Evolutionary conservation across 2,797 vertebrate species (phyloP), one percentile per base, ranked within the genome.

Genomic region (Cottoperca gobio): DNA sequence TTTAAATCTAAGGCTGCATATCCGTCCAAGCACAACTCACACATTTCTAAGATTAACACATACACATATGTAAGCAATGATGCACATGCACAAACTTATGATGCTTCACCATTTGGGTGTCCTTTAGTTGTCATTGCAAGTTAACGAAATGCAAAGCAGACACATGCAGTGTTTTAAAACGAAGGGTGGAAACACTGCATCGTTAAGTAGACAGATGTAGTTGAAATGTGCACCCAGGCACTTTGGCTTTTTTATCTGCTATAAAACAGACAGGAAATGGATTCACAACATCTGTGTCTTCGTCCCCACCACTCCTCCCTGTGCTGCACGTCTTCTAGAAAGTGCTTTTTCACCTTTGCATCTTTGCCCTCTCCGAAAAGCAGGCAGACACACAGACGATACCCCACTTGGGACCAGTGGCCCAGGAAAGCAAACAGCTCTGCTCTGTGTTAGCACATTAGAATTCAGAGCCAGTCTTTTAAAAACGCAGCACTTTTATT

Each of bases 401-500:
- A 62, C 45, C 83, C 70, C 31, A 46, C 24, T 62, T 59, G 74
- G 70, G 78, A 85, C 73, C 57, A n/a, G 81, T 55, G 63, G 73
- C 76, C 73, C 68, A 78, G 74, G 66, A 86, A 88, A 83, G 73
- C 70, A 84, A 82, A 76, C 57, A 40, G 78, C 83, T 82, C 78
- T 84, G 77, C 66, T 87, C 48, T 72, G 46, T 31, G 42, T 73
- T 81, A 71, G 65, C 63, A 57, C 49, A 84, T 89, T 86, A 79
- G n/a, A 85, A 92, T 85, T 82, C 86, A 86, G 76, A 70, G 74
- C 28, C 65, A 37, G 75, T 62, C 59, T 82, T 86, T 86, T 71
- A 79, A 87, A 46, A 88, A 83, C 16, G 33, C 76, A 74, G 76
- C 60, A 75, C 82, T 82, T 89, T 86, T 86, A 84, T 87, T 86